Evolutionary conservation across 2,888 invertebrate species (phyloP).

Genomic region (Hanleya hanleyi): DNA sequence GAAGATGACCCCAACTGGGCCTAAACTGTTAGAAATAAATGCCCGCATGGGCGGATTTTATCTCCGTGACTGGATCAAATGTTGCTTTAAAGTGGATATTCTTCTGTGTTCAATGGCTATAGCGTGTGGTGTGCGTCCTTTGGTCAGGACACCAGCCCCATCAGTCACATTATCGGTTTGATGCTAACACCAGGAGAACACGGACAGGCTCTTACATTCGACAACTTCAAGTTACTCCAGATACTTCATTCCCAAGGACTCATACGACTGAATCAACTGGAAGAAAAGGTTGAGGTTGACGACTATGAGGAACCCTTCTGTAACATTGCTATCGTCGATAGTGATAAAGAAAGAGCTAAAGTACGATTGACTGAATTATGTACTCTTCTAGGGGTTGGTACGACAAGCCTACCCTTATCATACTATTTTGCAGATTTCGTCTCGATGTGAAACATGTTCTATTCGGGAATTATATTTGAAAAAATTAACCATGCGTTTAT

Average conservation of each 20-base stretch:
- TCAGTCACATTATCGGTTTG: slow-evolving; percentile 3
- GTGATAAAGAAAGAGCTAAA: slow-evolving; percentile 1
- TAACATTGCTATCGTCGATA: slow-evolving; percentile 23
- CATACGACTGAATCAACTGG: background rate
- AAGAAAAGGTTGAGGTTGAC: background rate
- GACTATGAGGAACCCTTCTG: slow-evolving; percentile 26
- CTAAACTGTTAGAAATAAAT: slow-evolving; percentile 54
- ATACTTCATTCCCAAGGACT: background rate
- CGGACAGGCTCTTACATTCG: slow-evolving; percentile 40
- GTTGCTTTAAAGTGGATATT: slow-evolving; percentile 40
- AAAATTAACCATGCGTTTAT: no score
- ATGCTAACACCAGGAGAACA: slow-evolving; percentile 37
- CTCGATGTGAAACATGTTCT: no score
- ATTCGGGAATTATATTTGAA: no score
- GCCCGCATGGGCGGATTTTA: slow-evolving; percentile 53
- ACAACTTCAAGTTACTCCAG: background rate
- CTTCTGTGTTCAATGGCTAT: slow-evolving; percentile 6
- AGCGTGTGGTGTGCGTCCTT: slow-evolving; percentile 8
- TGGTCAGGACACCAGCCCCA: background rate
- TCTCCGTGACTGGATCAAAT: slow-evolving; percentile 47
- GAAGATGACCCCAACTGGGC: slow-evolving; percentile 49
- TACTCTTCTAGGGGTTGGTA: background rate
- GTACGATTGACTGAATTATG: slow-evolving; percentile 14
- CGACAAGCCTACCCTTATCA: no score
- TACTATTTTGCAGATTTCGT: no score